A percentile compares a stretch with the other conserved stretches of the same genome.
Evolutionary conservation across 1,140 invertebrate species (phyloP).

Genomic region (Calycopis cecrops): DNA sequence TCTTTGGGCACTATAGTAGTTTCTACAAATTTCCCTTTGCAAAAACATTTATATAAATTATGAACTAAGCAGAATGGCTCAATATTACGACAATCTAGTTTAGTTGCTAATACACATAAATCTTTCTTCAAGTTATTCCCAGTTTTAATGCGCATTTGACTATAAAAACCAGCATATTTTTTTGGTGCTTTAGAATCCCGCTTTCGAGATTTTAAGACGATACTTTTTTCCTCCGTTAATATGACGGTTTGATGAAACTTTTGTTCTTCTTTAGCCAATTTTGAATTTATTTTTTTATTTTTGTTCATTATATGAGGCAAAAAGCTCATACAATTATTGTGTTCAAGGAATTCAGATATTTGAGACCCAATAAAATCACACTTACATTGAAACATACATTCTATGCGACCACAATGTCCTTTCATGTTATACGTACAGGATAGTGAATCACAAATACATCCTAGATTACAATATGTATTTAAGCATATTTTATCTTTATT

Average conservation of each 20-base stretch:
- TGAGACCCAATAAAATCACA: conserved; percentile 53
- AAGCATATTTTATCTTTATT: conserved; percentile 28
- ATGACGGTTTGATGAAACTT: conserved; percentile 67
- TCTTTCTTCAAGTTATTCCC: conserved; percentile 26
- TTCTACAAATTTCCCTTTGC: conserved; percentile 54
- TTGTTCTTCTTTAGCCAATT: conserved; percentile 59
- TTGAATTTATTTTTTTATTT: conserved; percentile 40
- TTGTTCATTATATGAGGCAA: conserved; percentile 46
- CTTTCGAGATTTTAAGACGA: conserved; percentile 48
- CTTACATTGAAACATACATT: conserved; percentile 63
- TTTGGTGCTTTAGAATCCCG: conserved; percentile 54
- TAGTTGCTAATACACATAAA: conserved; percentile 33
- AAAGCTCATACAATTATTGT: conserved; percentile 30
- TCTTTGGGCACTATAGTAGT: conserved; percentile 12
- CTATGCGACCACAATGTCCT: conserved; percentile 49
- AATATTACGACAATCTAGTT: conserved; percentile 47
- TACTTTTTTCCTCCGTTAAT: conserved; percentile 51
- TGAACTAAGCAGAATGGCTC: conserved; percentile 66
- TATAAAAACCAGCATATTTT: conserved; percentile 57
- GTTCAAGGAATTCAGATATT: conserved; percentile 28
- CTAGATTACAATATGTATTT: conserved; percentile 48
- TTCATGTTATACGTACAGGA: conserved; percentile 41
- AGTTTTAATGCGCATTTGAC: conserved; percentile 40
- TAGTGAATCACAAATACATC: conserved; percentile 58
- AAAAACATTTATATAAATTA: conserved; percentile 67